Percentiles rank a stretch among this genome's conserved stretches.
These are phyloP conservation scores for Siderastrea siderea DNA, from an alignment of 92 coral and sea anemone species.

Conservation along the genomic window DNA sequence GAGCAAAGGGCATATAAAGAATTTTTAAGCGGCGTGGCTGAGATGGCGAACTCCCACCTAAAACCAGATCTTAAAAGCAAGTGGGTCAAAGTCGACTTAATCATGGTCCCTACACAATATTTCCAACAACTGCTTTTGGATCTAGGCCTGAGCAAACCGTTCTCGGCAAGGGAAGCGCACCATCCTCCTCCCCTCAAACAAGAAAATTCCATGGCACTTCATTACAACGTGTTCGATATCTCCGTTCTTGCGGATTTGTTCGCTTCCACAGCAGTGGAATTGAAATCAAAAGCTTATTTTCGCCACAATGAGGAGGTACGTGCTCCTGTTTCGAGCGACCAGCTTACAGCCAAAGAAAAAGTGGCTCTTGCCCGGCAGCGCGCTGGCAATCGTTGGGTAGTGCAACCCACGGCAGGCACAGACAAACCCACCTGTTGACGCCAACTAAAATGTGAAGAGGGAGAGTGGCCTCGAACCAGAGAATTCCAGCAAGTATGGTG, in stretches of 20 bases:
- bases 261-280: not conserved
- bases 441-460: slow-evolving; percentile 1
- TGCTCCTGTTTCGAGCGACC: not conserved
- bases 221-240: not conserved
- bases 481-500: slow-evolving; percentile 36
- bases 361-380: slow-evolving; percentile 9
- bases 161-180: not conserved
- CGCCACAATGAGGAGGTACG: not conserved
- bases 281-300: slow-evolving; percentile 1
- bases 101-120: not conserved
- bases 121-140: not conserved
- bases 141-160: not conserved
- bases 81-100: slow-evolving; percentile 25
- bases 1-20: slow-evolving; percentile 3
- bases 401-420: no score
- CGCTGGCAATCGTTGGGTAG: slow-evolving; percentile 16
- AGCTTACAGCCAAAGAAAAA: slow-evolving; percentile 12
- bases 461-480: slow-evolving; percentile 35
- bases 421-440: not conserved
- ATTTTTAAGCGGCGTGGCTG: slow-evolving; percentile 17
- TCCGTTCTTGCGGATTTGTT: not conserved
- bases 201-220: not conserved
- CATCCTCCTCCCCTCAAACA: not conserved
- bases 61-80: slow-evolving; percentile 16
- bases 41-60: slow-evolving; percentile 11